These are phyloP conservation scores for Hypotaenidia philippensis DNA, from an alignment of 2,797 vertebrate genomes.

Conservation along the genomic window DNA sequence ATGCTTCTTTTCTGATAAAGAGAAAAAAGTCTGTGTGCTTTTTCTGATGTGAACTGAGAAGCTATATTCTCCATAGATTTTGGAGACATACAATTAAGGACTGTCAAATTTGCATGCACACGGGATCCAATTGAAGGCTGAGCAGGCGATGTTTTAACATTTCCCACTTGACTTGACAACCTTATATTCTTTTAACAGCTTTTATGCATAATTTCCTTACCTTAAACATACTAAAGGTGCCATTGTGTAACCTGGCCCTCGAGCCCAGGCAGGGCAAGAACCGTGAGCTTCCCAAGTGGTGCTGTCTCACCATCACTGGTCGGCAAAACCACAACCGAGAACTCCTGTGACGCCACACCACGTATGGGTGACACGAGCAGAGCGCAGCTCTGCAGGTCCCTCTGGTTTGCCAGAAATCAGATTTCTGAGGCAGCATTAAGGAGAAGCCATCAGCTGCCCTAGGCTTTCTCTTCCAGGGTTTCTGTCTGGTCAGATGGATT, in stretches of 20 bases:
- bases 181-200: conserved; percentile 52
- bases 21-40: background rate
- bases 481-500: background rate
- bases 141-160: conserved; percentile 44
- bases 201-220: conserved; percentile 9
- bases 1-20: background rate
- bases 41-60: conserved; percentile 44
- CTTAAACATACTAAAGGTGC: conserved; percentile 41
- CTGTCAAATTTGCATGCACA: conserved; percentile 58
- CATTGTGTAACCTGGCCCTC: background rate
- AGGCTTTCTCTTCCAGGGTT: background rate
- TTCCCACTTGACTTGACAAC: conserved; percentile 50
- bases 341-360: accelerated
- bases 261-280: accelerated
- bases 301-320: background rate
- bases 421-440: background rate
- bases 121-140: conserved; percentile 35
- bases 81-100: conserved; percentile 58
- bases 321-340: background rate
- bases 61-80: conserved; percentile 44
- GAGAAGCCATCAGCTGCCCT: background rate
- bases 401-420: background rate
- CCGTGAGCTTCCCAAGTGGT: background rate
- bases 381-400: background rate
- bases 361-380: accelerated